These are phyloP conservation scores for Steinernema feltiae DNA, from an alignment of 1,140 invertebrate species.

Conservation along the genomic window DNA sequence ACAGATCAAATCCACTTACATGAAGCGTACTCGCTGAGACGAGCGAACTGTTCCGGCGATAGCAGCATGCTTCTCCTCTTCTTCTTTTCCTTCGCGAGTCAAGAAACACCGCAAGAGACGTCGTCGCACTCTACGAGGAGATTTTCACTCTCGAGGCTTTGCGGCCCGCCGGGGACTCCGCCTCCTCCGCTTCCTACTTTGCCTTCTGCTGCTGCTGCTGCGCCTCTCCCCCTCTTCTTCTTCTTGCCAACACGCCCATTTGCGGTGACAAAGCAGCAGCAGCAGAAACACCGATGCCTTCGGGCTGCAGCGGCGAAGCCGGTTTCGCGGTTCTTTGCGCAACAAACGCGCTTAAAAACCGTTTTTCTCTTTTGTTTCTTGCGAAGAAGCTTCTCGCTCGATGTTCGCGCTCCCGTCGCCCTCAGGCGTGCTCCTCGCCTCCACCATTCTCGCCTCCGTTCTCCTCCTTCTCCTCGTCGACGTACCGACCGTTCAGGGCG, in stretches of 20 bases:
- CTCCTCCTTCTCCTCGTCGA: not conserved
- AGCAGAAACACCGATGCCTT: not conserved
- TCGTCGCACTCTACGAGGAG: not conserved
- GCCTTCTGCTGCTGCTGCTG: not conserved
- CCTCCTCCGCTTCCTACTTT: not conserved
- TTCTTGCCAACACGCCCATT: not conserved
- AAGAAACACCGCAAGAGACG: conserved; percentile 8
- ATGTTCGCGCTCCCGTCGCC: not conserved
- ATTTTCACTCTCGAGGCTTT: not conserved
- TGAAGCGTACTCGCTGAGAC: conserved; percentile 55
- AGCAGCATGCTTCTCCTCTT: too few species aligned
- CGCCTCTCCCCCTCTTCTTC: not conserved
- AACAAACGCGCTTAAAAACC: not conserved
- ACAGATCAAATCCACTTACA: conserved; percentile 48
- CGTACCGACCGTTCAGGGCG: not conserved
- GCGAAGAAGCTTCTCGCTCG: not conserved
- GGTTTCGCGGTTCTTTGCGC: not conserved
- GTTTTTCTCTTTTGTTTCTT: not conserved
- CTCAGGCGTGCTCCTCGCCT: not conserved
- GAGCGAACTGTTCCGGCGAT: conserved; percentile 54
- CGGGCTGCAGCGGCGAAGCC: not conserved
- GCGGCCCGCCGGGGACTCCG: not conserved
- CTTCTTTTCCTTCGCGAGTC: conserved; percentile 15
- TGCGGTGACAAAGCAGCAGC: not conserved
- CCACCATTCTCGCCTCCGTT: not conserved